phyloP scores from a whole-genome alignment of 2,888 invertebrate genomes.

The Lasioglossum vierecki region DNA sequence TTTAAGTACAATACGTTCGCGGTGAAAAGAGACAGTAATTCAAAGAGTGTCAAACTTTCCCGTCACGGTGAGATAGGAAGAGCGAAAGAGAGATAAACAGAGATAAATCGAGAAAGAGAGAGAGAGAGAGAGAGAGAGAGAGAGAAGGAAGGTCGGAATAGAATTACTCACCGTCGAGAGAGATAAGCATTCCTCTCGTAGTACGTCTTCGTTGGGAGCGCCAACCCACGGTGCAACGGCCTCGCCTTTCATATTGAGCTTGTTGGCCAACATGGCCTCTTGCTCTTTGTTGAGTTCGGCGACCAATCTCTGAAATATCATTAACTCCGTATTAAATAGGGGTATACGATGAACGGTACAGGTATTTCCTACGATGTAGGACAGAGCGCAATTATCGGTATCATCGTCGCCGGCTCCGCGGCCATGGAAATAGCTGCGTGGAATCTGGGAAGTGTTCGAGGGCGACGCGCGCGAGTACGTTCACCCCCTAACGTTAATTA shows the following conservation, averaged over 20 bases:
- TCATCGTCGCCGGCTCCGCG: constrained; percentile 38
- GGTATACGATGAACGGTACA: neutral
- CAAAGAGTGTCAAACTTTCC: constrained; percentile 1
- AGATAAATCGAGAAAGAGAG: constrained; percentile 78
- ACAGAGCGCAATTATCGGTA: constrained; percentile 50
- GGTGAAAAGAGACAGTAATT: neutral
- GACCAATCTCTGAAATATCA: constrained; percentile 92
- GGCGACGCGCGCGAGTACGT: constrained; percentile 24
- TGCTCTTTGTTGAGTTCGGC: constrained; percentile 99
- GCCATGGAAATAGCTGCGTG: constrained; percentile 9
- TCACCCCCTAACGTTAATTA: constrained; percentile 54
- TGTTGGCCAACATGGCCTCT: constrained; percentile 96
- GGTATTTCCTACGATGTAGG: constrained; percentile 8
- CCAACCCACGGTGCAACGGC: constrained; percentile 97
- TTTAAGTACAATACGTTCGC: neutral
- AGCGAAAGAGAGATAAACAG: neutral
- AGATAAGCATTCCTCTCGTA: constrained; percentile 97
- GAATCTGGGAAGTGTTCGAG: constrained; percentile 17
- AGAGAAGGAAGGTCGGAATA: constrained; percentile 1
- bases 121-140: constrained; percentile 85
- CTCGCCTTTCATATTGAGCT: constrained; percentile 89
- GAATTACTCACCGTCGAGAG: constrained; percentile 90
- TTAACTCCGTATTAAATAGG: constrained; percentile 54
- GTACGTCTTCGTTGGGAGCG: constrained; percentile 95
- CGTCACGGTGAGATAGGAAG: neutral